Conservation (phyloP, 2,888 invertebrate genomes). For the Stenolophus ochropezus region DNA sequence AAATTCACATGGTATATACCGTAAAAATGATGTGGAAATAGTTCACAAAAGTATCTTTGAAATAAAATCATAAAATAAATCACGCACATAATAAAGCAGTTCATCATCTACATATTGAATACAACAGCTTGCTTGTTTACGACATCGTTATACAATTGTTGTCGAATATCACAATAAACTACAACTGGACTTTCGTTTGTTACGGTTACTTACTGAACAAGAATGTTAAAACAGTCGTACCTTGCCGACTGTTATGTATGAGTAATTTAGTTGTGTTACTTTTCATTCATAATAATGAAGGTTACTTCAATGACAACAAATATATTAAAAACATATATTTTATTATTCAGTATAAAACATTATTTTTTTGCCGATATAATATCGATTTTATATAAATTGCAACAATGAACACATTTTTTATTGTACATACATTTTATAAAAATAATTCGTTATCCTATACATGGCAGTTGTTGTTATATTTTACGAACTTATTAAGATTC, state of each 20-base stretch:
- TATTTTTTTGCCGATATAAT: conserved; percentile 43
- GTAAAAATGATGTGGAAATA: background rate
- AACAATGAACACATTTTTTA: conserved; percentile 56
- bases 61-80: too few species aligned
- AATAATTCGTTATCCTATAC: conserved; percentile 12
- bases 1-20: background rate
- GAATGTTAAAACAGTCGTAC: conserved; percentile 44
- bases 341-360: conserved; percentile 25
- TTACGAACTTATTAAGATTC: conserved; percentile 23
- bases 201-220: conserved; percentile 35
- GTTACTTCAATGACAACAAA: background rate
- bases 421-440: conserved; percentile 24
- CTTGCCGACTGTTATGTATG: background rate
- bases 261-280: conserved; percentile 4
- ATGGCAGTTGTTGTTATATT: conserved; percentile 21
- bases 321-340: background rate
- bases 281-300: conserved; percentile 19
- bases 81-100: background rate
- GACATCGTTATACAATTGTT: conserved; percentile 46
- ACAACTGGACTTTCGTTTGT: conserved; percentile 47
- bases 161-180: conserved; percentile 2
- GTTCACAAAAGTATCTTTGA: conserved; percentile 6
- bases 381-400: conserved; percentile 39
- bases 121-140: conserved; percentile 10
- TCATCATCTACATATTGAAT: conserved; percentile 22